phyloP scores from a whole-genome alignment of 2,113 vertebrate species.

The Ailurus styani region DNA sequence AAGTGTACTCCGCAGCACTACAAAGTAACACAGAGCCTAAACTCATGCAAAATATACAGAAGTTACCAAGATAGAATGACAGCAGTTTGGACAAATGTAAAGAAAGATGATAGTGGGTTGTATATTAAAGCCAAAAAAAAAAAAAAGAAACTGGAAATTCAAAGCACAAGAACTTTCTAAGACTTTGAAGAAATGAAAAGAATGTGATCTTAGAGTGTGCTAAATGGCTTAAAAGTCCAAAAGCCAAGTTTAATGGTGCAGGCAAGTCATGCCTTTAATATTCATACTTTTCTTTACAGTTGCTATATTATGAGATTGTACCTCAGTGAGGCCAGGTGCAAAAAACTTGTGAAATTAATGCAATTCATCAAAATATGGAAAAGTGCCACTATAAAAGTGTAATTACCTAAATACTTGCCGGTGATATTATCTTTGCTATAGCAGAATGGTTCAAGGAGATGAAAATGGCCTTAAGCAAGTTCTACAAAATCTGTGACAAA shows the following conservation, averaged over 20 bases:
- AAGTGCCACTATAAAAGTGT: not conserved
- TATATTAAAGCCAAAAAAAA: not conserved
- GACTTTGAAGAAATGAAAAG: not conserved
- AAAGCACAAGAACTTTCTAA: not conserved
- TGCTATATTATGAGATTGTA: not conserved
- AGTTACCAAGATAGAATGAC: not conserved
- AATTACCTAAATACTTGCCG: not conserved
- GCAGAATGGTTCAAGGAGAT: not conserved
- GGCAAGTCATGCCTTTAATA: not conserved
- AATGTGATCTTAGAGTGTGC: not conserved
- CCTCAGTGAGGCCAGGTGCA: not conserved
- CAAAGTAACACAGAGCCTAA: not conserved
- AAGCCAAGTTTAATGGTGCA: not conserved
- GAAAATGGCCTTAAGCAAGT: not conserved
- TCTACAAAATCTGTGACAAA: not conserved
- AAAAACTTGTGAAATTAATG: not conserved
- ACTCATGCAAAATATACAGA: not conserved
- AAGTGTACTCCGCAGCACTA: not conserved
- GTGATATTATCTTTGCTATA: not conserved
- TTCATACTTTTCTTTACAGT: not conserved
- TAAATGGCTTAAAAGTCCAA: not conserved
- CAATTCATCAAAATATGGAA: not conserved
- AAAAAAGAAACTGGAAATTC: not conserved
- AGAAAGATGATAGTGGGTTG: not conserved
- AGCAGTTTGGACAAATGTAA: not conserved